Conservation (phyloP, 2,797 vertebrate genomes). For the Macroramphosus scolopax region DNA sequence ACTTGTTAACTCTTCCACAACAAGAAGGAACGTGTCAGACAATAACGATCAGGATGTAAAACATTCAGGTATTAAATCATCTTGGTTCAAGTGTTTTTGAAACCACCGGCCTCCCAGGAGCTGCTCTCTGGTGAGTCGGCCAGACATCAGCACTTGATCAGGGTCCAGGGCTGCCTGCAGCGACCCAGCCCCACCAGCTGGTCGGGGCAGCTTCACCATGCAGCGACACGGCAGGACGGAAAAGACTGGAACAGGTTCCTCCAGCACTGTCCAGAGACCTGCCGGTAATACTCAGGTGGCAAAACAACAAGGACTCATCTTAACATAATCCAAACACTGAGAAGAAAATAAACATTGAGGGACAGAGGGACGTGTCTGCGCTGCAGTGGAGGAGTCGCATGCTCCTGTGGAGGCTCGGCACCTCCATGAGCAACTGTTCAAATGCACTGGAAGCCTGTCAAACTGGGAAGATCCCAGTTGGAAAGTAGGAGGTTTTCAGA, state of each 20-base stretch:
- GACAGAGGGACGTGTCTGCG: too few relatives aligned
- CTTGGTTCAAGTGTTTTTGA: constrained; percentile 16
- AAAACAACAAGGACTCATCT: not conserved
- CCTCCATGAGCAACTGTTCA: too few relatives aligned
- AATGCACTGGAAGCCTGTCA: too few relatives aligned
- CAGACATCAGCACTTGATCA: constrained; percentile 65
- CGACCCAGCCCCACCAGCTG: constrained; percentile 68
- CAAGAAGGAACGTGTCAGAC: too few relatives aligned
- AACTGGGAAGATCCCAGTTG: too few relatives aligned
- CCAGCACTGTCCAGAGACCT: constrained; percentile 32
- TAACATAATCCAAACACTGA: constrained; percentile 47
- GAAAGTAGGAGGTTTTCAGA: too few relatives aligned
- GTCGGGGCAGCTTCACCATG: constrained; percentile 40
- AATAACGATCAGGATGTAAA: too few relatives aligned
- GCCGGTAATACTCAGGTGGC: constrained; percentile 21
- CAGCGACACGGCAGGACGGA: constrained; percentile 33
- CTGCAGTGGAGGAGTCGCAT: too few relatives aligned
- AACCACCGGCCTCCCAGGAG: too few relatives aligned
- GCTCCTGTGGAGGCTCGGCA: too few relatives aligned
- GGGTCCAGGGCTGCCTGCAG: constrained; percentile 61
- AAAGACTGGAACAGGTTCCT: constrained; percentile 32
- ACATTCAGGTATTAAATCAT: constrained; percentile 13
- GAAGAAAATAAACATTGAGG: constrained; percentile 9
- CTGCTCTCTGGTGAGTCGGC: constrained; percentile 36
- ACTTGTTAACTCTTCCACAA: constrained; percentile 6